These are phyloP conservation scores for Prorops nasuta DNA, from an alignment of 1,140 invertebrate genomes.

Conservation along the genomic window DNA sequence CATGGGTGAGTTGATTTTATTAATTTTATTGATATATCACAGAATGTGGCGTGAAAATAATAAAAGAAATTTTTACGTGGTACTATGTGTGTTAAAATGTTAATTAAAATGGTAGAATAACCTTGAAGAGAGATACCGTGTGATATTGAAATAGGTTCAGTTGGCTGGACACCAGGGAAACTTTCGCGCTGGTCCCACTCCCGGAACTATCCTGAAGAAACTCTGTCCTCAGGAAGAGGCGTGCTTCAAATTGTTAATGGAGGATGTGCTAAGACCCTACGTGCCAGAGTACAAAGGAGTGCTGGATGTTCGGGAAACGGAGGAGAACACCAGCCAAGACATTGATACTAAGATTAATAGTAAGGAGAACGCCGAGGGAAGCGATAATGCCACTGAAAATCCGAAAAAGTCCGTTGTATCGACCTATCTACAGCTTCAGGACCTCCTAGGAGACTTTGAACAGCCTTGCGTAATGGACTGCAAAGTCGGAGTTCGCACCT, in stretches of 20 bases:
- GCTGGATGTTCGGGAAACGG: conserved; percentile 37
- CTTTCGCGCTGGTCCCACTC: conserved; percentile 88
- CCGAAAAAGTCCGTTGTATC: conserved; percentile 30
- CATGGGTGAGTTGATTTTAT: conserved; percentile 66
- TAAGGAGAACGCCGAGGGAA: background rate
- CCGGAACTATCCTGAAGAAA: conserved; percentile 92
- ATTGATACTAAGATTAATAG: conserved; percentile 21
- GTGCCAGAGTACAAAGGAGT: conserved; percentile 88
- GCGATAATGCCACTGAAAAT: conserved; percentile 1
- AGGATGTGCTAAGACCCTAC: conserved; percentile 81
- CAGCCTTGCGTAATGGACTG: conserved; percentile 96
- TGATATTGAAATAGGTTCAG: conserved; percentile 63
- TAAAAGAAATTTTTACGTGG: no score
- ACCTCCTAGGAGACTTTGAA: conserved; percentile 86
- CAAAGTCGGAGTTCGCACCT: conserved; percentile 92
- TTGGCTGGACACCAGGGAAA: conserved; percentile 91
- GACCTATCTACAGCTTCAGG: conserved; percentile 85
- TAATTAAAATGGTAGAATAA: no score
- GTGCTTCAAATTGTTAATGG: conserved; percentile 84
- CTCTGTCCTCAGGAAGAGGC: conserved; percentile 84
- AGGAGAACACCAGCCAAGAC: conserved; percentile 21
- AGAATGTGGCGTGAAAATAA: no score
- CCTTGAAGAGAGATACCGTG: no score
- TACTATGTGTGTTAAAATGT: no score
- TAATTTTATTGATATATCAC: conserved; percentile 1